Evolutionary conservation across 1,140 invertebrate genomes (phyloP).

Genomic region (Anastatus disparis): DNA sequence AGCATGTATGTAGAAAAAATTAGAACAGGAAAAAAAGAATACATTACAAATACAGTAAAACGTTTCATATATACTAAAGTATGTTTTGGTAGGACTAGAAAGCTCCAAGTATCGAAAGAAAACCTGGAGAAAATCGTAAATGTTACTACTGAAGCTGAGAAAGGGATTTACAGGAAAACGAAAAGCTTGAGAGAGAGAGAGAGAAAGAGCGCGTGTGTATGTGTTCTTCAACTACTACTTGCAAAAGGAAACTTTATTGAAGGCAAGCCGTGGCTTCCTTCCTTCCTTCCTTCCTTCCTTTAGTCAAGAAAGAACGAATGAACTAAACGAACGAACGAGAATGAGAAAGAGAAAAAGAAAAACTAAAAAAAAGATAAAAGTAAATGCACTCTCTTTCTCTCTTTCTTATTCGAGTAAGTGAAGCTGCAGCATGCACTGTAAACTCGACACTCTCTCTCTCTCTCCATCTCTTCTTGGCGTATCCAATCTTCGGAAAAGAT

Average conservation of each 20-base stretch:
- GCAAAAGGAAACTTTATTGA: slow-evolving; percentile 45
- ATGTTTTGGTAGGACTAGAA: too few species aligned
- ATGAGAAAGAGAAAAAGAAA: too few species aligned
- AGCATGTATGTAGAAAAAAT: too few species aligned
- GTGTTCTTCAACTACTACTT: neutral
- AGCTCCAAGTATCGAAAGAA: neutral
- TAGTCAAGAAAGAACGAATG: too few species aligned
- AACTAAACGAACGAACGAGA: too few species aligned
- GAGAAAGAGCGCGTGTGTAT: too few species aligned
- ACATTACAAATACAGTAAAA: too few species aligned
- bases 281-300: neutral
- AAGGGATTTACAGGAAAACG: neutral
- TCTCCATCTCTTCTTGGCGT: too few species aligned
- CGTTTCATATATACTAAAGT: too few species aligned
- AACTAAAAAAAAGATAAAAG: slow-evolving; percentile 7
- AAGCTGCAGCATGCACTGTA: slow-evolving; percentile 49
- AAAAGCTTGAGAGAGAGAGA: neutral
- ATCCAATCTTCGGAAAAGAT: slow-evolving; percentile 54
- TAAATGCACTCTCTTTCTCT: too few species aligned
- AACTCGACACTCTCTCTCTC: slow-evolving; percentile 44
- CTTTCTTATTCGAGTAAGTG: slow-evolving; percentile 5
- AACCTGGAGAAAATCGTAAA: slow-evolving; percentile 1
- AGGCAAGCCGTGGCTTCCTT: slow-evolving; percentile 19
- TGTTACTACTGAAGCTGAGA: too few species aligned
- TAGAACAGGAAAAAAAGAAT: too few species aligned